Base-by-base conservation (phyloP, 2,888 invertebrate genomes). In the Mechanitis mazaeus region DNA sequence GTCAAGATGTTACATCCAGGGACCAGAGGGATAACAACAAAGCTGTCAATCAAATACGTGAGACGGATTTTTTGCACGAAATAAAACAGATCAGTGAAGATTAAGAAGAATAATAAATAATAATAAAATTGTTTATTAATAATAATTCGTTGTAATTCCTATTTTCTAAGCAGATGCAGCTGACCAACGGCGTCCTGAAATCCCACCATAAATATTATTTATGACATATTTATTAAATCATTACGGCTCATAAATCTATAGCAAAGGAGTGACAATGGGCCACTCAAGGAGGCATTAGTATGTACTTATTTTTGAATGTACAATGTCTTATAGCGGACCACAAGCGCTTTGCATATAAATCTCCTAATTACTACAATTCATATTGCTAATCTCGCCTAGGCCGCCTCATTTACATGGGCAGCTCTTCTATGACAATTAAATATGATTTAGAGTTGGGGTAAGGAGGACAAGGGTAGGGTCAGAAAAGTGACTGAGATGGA, bases 271-370 rank as follows among this genome's bases (percentile, higher is more conserved):
- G 68, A 79, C 78, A 80, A 79, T 77, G 71, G 71, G 71, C 79
- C 77, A 83, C 83, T 85, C 81, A 83, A 81, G 83, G 75, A 78
- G 73, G 80, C 82, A 82, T 85, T 83, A 84, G 79, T 73, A 77
- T 79, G 77, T 81, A 70, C 77, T 68, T 69, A 80, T 73, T 83
- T 87, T 85, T 85, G 81, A 75, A 78, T 72, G 83, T 88, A 87
- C 50, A 50, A 50, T 50, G 50, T 31, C 31, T 89, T 89, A 88
- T 87, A 87, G 84, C 81, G 80, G 75, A 83, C 86, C 87, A 81
- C 88, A 89, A 79, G 76, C 78, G 81, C 84, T 89, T 88, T 88
- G 89, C 88, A 90, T 90, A 87, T 85, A 89, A 89, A 90, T 90
- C 87, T 85, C 83, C 88, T 90, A 86, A 90, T 90, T 90, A 90